Conservation (phyloP, 2,888 invertebrate genomes). For the Polietes domitor region DNA sequence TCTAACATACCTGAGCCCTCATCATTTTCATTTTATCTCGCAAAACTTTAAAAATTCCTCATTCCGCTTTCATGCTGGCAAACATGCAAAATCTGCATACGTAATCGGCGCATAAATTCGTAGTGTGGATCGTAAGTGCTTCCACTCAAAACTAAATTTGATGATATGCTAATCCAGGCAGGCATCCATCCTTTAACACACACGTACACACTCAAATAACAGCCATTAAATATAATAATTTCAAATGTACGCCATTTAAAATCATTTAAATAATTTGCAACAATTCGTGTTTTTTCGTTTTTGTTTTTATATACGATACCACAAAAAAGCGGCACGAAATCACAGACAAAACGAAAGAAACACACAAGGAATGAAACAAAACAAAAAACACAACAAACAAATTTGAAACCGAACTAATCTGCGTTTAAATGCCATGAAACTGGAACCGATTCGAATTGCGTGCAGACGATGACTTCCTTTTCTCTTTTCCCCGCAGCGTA, state of each 20-base stretch:
- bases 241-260: slow-evolving; percentile 65
- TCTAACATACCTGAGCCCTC: too few relatives aligned
- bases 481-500: not conserved
- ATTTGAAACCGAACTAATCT: slow-evolving; percentile 5
- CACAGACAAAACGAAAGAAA: not conserved
- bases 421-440: slow-evolving; percentile 48
- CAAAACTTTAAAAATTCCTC: not conserved
- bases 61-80: not conserved
- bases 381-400: not conserved
- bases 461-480: slow-evolving; percentile 57
- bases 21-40: not conserved
- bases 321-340: slow-evolving; percentile 13
- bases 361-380: not conserved
- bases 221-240: slow-evolving; percentile 72
- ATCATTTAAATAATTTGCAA: slow-evolving; percentile 55
- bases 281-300: slow-evolving; percentile 32
- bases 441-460: slow-evolving; percentile 58
- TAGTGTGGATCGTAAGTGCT: not conserved
- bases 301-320: slow-evolving; percentile 47
- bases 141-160: slow-evolving; percentile 3
- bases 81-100: slow-evolving; percentile 59
- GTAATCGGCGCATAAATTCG: slow-evolving; percentile 47
- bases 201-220: slow-evolving; percentile 43
- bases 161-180: slow-evolving; percentile 56
- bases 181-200: not conserved